Percentiles rank a stretch among this genome's conserved stretches.
Evolutionary conservation across 2,113 vertebrate species (phyloP).

Genomic region (Hystrix cristata): DNA sequence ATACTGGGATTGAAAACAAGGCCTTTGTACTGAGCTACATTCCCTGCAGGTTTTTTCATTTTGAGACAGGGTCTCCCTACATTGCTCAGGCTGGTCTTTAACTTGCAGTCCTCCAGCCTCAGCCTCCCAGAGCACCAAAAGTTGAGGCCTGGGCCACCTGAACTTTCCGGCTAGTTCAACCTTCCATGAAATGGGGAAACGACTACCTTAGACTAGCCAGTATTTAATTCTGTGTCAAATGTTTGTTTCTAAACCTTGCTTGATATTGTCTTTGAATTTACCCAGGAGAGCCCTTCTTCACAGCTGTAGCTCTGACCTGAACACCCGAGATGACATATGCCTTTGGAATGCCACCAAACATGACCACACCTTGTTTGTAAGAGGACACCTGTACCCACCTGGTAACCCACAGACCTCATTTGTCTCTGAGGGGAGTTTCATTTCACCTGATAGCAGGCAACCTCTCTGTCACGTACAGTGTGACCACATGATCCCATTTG

Average conservation of each 20-base stretch:
- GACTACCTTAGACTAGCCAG: neutral
- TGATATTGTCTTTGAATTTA: neutral
- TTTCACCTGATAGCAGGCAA: neutral
- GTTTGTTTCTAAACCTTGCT: neutral
- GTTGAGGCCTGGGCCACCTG: neutral
- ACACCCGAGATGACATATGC: neutral
- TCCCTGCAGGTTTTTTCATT: neutral
- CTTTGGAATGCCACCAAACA: conserved; percentile 54
- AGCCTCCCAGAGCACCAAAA: neutral
- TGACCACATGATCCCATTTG: neutral
- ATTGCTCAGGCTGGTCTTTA: neutral
- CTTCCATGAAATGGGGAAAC: conserved; percentile 1
- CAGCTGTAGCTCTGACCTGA: neutral
- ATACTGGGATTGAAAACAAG: neutral
- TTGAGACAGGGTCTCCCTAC: neutral
- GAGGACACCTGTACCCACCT: neutral
- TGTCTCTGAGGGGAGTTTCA: neutral
- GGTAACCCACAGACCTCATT: neutral
- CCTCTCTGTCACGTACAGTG: neutral
- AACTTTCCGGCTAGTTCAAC: neutral
- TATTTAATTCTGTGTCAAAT: neutral
- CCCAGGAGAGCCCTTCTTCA: neutral
- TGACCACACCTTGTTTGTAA: neutral
- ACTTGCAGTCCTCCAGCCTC: neutral
- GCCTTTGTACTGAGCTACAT: neutral